A percentile compares a stretch with the other conserved stretches of the same genome.
These are phyloP conservation scores for Agapornis roseicollis DNA, from an alignment of 2,113 vertebrate species.

Conservation along the genomic window DNA sequence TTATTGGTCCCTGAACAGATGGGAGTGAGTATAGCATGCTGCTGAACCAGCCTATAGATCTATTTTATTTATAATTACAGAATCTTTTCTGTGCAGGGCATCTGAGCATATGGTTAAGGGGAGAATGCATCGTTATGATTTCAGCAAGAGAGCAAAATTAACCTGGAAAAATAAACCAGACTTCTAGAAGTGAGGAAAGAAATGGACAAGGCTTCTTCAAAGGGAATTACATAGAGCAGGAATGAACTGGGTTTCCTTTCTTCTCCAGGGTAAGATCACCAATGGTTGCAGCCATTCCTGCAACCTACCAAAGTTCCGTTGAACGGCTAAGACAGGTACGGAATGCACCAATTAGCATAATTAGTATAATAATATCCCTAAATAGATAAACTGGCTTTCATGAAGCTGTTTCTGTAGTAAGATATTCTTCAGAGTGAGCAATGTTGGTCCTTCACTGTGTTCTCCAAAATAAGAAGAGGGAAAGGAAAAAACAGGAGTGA, in stretches of 20 bases:
- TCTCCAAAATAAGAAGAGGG: not conserved
- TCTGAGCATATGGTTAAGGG: conserved; percentile 1
- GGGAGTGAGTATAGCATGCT: not conserved
- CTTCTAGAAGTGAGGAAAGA: not conserved
- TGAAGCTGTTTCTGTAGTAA: not conserved
- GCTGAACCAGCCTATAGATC: not conserved
- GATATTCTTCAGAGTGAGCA: not conserved
- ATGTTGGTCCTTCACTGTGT: not conserved
- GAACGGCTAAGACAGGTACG: not conserved
- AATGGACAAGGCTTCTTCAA: conserved; percentile 14
- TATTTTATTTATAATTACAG: conserved; percentile 43
- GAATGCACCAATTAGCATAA: not conserved
- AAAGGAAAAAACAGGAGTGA: fast-evolving
- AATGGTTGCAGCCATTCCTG: not conserved
- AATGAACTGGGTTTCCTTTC: not conserved
- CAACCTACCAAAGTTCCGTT: not conserved
- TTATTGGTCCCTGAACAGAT: conserved; percentile 29
- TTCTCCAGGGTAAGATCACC: not conserved
- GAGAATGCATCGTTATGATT: conserved; percentile 23
- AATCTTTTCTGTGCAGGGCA: not conserved
- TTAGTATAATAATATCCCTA: not conserved
- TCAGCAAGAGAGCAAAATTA: not conserved
- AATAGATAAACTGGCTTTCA: not conserved
- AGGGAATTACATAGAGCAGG: not conserved
- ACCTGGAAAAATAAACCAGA: conserved; percentile 12